Evolutionary conservation across 2,797 vertebrate species (phyloP).

Genomic region (Anguilla megastoma): DNA sequence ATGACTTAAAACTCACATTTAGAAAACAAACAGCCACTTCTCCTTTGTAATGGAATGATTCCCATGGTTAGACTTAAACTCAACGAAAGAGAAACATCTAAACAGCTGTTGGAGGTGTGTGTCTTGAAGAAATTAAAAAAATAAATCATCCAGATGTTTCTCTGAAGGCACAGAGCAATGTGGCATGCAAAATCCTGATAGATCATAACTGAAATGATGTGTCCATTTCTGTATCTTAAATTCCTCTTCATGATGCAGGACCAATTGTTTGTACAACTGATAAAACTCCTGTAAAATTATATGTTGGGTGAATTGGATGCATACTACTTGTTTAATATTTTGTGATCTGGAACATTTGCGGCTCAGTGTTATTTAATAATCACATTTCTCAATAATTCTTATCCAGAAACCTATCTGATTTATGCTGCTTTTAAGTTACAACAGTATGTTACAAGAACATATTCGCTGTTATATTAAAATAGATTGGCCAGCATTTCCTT

Average conservation of each 20-base stretch:
- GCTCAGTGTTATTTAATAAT: not conserved
- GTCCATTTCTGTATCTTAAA: not conserved
- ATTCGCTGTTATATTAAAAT: not conserved
- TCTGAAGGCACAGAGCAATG: not conserved
- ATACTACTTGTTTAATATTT: not conserved
- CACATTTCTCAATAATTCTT: not conserved
- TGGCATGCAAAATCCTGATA: not conserved
- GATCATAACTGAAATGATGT: not conserved
- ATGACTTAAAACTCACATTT: conserved; percentile 24
- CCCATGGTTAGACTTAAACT: conserved; percentile 35
- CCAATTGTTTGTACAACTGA: not conserved
- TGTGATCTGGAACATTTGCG: not conserved
- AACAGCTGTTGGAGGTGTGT: not conserved
- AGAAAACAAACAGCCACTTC: conserved; percentile 21
- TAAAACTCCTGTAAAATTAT: not conserved
- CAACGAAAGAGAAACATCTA: conserved; percentile 41
- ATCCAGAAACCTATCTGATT: not conserved
- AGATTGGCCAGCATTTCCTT: conserved; percentile 10
- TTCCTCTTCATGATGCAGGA: not conserved
- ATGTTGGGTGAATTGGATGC: not conserved
- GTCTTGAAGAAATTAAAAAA: not conserved
- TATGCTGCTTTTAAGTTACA: not conserved
- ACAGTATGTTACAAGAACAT: not conserved
- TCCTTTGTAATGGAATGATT: conserved; percentile 45
- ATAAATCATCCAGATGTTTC: conserved; percentile 40